phyloP scores from a whole-genome alignment of 64 coral and sea anemone genomes.

The Stichodactyla helianthus region DNA sequence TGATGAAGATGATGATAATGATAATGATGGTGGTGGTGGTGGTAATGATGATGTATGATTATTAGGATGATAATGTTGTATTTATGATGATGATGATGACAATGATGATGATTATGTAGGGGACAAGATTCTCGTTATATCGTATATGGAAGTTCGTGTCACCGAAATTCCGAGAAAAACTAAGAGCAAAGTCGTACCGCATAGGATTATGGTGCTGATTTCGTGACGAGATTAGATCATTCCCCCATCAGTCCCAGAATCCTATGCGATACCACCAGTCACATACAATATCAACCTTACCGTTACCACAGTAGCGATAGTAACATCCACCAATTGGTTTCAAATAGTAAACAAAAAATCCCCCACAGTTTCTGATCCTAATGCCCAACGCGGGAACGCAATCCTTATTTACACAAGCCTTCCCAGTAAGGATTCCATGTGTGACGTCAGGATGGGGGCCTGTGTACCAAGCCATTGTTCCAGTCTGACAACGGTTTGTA shows the following conservation, averaged over 20 bases:
- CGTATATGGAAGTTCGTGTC: no score
- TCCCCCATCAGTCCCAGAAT: neutral
- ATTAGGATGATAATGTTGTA: neutral
- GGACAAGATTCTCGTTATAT: no score
- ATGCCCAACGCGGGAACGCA: neutral
- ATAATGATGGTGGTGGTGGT: neutral
- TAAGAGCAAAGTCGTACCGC: neutral
- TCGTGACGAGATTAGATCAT: neutral
- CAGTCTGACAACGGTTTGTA: neutral
- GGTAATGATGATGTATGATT: neutral
- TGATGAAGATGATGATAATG: neutral
- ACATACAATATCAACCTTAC: neutral
- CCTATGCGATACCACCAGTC: neutral
- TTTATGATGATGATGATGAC: neutral
- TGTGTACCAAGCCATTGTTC: neutral
- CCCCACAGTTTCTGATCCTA: neutral
- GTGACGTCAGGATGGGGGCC: neutral
- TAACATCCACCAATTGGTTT: neutral
- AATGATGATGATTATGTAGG: neutral
- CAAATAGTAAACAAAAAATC: neutral
- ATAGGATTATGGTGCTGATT: neutral
- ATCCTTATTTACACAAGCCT: neutral
- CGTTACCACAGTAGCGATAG: neutral
- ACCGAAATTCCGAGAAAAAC: no score
- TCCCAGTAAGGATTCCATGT: neutral